Percentiles rank a stretch among this genome's conserved stretches.
These are phyloP conservation scores for Craterocephalus amniculus DNA, from an alignment of 2,797 vertebrate genomes.

Conservation along the genomic window DNA sequence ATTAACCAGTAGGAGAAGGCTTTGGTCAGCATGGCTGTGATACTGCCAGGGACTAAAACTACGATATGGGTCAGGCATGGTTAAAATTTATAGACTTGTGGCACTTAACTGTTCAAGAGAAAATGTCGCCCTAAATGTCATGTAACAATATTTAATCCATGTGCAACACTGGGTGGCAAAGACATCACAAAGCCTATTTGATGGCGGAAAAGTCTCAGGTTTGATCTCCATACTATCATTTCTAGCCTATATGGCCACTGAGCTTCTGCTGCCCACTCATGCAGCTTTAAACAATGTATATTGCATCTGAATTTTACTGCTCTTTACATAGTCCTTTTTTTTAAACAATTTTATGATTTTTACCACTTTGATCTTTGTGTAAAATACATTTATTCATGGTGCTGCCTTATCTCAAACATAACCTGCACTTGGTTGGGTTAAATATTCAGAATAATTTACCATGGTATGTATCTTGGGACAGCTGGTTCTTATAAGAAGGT, in stretches of 20 bases:
- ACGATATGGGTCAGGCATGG: constrained; percentile 30
- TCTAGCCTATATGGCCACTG: neutral
- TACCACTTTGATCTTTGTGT: neutral
- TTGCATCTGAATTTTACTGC: neutral
- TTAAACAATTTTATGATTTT: constrained; percentile 1
- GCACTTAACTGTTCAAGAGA: constrained; percentile 61
- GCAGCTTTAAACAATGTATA: neutral
- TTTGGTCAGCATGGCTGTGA: constrained; percentile 38
- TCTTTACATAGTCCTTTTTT: neutral
- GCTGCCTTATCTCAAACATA: neutral
- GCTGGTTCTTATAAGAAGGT: neutral
- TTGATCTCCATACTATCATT: constrained; percentile 11
- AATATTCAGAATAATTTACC: neutral
- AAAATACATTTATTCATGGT: neutral
- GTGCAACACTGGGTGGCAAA: constrained; percentile 36
- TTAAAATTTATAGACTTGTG: constrained; percentile 53
- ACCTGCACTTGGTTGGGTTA: neutral
- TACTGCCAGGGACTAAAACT: constrained; percentile 11
- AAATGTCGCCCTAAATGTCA: constrained; percentile 67
- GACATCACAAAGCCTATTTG: neutral
- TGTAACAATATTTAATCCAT: constrained; percentile 55
- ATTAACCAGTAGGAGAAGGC: constrained; percentile 38
- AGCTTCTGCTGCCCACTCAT: neutral
- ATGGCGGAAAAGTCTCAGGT: constrained; percentile 19
- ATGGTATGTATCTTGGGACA: neutral